Conservation (phyloP, 2,797 vertebrate species). For the Etheostoma perlongum region DNA sequence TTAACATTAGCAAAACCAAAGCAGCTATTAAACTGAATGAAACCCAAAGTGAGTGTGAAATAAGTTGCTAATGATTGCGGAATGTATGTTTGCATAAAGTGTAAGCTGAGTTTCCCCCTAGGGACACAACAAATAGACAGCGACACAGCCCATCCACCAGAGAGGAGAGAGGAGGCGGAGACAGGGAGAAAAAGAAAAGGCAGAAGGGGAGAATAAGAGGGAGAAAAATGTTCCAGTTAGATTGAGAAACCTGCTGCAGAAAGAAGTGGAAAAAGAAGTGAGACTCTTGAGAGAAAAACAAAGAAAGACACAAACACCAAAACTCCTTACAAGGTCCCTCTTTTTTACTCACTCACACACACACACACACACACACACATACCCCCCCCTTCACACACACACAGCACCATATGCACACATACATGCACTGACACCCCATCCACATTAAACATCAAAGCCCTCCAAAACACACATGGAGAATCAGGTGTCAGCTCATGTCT, state of each 20-base stretch:
- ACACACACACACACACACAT: slow-evolving; percentile 8
- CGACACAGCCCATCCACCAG: slow-evolving; percentile 31
- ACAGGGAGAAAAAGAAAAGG: slow-evolving; percentile 17
- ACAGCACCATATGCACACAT: not conserved
- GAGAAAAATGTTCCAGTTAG: slow-evolving; percentile 40
- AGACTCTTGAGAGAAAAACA: slow-evolving; percentile 23
- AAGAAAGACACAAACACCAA: slow-evolving; percentile 28
- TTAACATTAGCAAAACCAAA: slow-evolving; percentile 44
- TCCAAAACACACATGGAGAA: slow-evolving; percentile 63
- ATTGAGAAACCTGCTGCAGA: slow-evolving; percentile 59
- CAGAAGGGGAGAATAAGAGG: slow-evolving; percentile 24
- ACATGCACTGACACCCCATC: slow-evolving; percentile 37
- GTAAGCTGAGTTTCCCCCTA: slow-evolving; percentile 37
- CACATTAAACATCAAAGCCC: slow-evolving; percentile 75
- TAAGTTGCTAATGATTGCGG: slow-evolving; percentile 74
- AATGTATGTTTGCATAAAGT: slow-evolving; percentile 69
- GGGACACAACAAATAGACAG: slow-evolving; percentile 65
- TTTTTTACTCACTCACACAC: slow-evolving; percentile 4
- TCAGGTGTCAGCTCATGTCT: slow-evolving; percentile 64
- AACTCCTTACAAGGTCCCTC: slow-evolving; percentile 19
- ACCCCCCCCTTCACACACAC: slow-evolving; percentile 6
- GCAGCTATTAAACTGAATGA: slow-evolving; percentile 53
- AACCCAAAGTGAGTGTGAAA: slow-evolving; percentile 69
- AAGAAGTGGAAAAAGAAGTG: slow-evolving; percentile 21
- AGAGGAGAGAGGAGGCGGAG: slow-evolving; percentile 37